phyloP scores from a whole-genome alignment of 2,797 vertebrate genomes.

The Hephaestus fuliginosus region DNA sequence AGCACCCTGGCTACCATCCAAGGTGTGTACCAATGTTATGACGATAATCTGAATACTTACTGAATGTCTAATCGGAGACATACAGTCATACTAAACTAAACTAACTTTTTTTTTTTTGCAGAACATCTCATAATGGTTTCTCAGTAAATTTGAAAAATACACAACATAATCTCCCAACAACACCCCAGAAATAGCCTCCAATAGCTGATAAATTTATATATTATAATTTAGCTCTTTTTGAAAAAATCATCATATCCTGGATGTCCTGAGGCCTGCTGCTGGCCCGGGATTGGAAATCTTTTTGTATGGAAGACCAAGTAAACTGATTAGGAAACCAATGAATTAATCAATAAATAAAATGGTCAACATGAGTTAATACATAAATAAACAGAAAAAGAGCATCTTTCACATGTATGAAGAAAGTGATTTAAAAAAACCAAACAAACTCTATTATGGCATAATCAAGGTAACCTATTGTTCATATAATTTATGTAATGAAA shows the following conservation, averaged over 20 bases:
- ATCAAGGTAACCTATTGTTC: constrained; percentile 26
- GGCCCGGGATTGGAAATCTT: neutral
- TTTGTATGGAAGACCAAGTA: neutral
- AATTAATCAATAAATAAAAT: neutral
- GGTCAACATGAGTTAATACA: neutral
- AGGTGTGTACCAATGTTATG: constrained; percentile 86
- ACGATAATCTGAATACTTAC: neutral
- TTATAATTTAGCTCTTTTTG: neutral
- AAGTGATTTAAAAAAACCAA: neutral
- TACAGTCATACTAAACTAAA: neutral
- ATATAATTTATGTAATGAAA: constrained; percentile 26
- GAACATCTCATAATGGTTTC: neutral
- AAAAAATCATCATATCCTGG: neutral
- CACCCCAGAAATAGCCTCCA: neutral
- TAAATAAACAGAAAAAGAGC: neutral
- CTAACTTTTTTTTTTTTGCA: neutral
- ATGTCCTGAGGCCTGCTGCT: neutral
- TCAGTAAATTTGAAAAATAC: neutral
- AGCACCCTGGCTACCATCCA: constrained; percentile 99
- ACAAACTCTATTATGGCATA: neutral
- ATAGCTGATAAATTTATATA: neutral
- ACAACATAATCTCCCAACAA: neutral
- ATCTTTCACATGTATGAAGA: neutral
- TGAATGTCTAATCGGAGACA: neutral
- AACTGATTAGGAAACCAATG: neutral